Percentiles rank a stretch among this genome's conserved stretches.
phyloP scores from a whole-genome alignment of 2,113 vertebrate species.

The Nansenia antarctica region DNA sequence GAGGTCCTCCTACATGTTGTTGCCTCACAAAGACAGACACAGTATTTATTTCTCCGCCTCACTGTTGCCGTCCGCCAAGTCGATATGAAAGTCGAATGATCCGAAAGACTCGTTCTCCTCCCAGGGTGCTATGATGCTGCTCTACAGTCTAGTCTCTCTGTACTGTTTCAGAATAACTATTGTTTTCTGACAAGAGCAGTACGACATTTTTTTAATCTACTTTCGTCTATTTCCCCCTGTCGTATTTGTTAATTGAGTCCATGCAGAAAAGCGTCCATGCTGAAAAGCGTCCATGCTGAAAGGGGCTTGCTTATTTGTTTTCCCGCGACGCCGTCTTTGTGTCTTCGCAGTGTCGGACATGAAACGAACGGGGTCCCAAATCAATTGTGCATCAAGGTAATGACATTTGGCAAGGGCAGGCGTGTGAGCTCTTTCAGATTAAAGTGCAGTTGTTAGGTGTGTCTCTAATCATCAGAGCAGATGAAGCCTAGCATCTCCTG shows the following conservation, averaged over 20 bases:
- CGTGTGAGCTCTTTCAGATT: neutral
- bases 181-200: neutral
- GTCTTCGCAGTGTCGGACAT: neutral
- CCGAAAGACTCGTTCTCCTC: neutral
- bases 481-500: slow-evolving; percentile 20
- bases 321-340: neutral
- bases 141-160: neutral
- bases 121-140: neutral
- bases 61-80: no score
- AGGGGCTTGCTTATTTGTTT: neutral
- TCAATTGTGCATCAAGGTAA: neutral
- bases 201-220: neutral
- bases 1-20: slow-evolving; percentile 57
- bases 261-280: neutral
- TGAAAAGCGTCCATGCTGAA: neutral
- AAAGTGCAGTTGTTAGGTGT: neutral
- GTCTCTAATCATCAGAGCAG: neutral
- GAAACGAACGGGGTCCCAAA: neutral
- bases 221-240: neutral
- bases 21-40: slow-evolving; percentile 53
- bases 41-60: neutral
- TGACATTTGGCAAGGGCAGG: neutral
- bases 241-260: neutral
- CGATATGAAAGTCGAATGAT: neutral
- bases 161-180: neutral